These are phyloP conservation scores for Pseudocheirus occidentalis DNA, from an alignment of 2,797 vertebrate genomes.

Conservation along the genomic window DNA sequence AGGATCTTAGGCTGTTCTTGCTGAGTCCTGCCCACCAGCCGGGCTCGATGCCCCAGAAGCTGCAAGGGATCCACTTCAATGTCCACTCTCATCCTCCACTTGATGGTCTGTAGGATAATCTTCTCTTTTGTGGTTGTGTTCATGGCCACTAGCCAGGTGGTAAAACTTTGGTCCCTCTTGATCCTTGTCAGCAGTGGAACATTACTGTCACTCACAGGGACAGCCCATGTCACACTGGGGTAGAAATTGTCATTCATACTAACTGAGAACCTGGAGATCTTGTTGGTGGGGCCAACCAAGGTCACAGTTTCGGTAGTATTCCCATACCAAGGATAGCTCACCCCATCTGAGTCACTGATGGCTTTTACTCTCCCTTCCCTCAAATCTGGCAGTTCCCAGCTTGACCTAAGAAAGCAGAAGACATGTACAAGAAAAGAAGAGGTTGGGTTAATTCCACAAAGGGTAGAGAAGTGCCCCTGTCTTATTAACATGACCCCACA, in stretches of 20 bases:
- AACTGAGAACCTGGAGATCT: slow-evolving; percentile 95
- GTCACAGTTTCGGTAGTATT: slow-evolving; percentile 99
- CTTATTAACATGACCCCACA: slow-evolving; percentile 23
- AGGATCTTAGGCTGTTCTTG: slow-evolving; percentile 97
- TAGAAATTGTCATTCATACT: slow-evolving; percentile 99
- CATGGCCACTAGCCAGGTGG: slow-evolving; percentile 98
- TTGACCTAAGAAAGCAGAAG: slow-evolving; percentile 89
- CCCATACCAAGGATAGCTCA: slow-evolving; percentile 99
- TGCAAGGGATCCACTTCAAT: slow-evolving; percentile 94
- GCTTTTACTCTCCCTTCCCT: slow-evolving; percentile 95
- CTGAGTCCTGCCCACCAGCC: slow-evolving; percentile 92
- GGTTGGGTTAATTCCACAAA: slow-evolving; percentile 48
- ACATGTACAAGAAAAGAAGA: slow-evolving; percentile 69
- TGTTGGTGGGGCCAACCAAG: slow-evolving; percentile 94
- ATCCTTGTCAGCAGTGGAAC: slow-evolving; percentile 95
- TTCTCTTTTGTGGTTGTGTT: slow-evolving; percentile 94
- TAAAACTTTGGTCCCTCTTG: slow-evolving; percentile 98
- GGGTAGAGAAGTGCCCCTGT: slow-evolving; percentile 30
- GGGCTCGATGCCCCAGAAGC: slow-evolving; percentile 93
- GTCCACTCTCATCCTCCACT: slow-evolving; percentile 98
- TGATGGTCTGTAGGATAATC: slow-evolving; percentile 97
- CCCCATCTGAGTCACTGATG: slow-evolving; percentile 98
- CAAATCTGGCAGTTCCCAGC: slow-evolving; percentile 98
- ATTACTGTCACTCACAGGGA: slow-evolving; percentile 97
- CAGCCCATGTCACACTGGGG: slow-evolving; percentile 98